phyloP scores from a whole-genome alignment of 1,140 invertebrate species.

The Telenomus remus region DNA sequence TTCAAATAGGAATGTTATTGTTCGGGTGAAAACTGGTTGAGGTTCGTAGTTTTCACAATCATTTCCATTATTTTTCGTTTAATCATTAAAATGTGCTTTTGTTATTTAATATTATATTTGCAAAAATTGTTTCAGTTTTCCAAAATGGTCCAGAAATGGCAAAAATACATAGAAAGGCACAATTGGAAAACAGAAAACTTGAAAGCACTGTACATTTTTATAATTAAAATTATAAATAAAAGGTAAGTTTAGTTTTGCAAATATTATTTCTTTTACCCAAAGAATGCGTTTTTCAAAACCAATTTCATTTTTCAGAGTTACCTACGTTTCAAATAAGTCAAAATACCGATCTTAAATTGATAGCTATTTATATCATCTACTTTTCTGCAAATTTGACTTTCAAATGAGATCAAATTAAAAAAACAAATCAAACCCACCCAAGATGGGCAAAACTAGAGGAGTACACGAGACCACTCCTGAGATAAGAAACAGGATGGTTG shows the following conservation, averaged over 20 bases:
- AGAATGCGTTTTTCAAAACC: no score
- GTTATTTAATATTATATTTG: neutral
- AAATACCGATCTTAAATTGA: no score
- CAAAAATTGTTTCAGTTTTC: constrained; percentile 2
- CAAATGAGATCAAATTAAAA: neutral
- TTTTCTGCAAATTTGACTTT: no score
- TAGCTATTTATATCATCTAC: no score
- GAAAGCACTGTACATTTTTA: constrained; percentile 16
- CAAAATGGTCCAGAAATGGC: constrained; percentile 26
- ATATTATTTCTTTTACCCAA: no score
- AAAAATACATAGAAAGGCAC: constrained; percentile 14
- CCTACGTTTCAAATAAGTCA: no score
- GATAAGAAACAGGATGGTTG: constrained; percentile 72
- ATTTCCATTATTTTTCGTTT: no score
- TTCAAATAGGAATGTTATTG: no score
- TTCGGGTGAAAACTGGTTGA: no score
- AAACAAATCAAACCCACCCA: constrained; percentile 6
- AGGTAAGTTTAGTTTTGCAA: constrained; percentile 4
- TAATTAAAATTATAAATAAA: constrained; percentile 17
- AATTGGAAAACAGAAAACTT: constrained; percentile 32
- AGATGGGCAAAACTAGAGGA: constrained; percentile 73
- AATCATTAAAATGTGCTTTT: neutral
- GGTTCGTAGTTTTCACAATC: no score
- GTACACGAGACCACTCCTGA: constrained; percentile 74
- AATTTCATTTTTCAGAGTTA: no score